Base-by-base conservation (phyloP, 1,140 invertebrate genomes). In the Caerostris extrusa region DNA sequence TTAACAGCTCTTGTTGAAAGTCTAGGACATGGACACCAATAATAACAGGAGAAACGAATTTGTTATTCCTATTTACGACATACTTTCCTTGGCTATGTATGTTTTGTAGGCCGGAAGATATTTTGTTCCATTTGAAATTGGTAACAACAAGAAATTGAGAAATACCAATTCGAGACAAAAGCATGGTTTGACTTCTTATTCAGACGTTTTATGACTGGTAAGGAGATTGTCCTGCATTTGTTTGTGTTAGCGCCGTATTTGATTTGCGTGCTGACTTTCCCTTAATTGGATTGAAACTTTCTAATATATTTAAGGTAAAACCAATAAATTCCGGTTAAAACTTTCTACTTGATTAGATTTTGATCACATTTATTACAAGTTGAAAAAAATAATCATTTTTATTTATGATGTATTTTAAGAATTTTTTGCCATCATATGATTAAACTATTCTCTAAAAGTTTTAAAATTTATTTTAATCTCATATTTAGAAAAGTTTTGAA, bases 41-140 rank as follows among this genome's bases (percentile, higher is more conserved):
- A 71, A 71, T 90, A 71, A 90, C 55, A 90, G 53, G 19, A n/a
- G 69, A 5, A 90, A 77, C 50, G 88, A 58, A 85, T 85, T 58
- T 57, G 7, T 85, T 85, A 88, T 88, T 90, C 88, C 17, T 90
- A 17, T 90, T 90, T 90, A 90, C 88, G 88, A 90, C 53, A 77
- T 19, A 90, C 88, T 90, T 90, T 71, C 53, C 61, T 4, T 34
- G 69, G 14, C 88, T 90, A 77, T 90, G 67, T 90, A 90, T 90
- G 61, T 90, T 90, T 90, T 77, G 88, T 77, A 90, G 67, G 10
- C 19, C 8, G n/a, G 14, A 50, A 17, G 88, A 90, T 71, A 71
- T 90, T 90, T 90, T 57, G 60, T 60, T 61, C 57, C 57, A 56
- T 71, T 90, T 53, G 53, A 67, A 88, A 64, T 88, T n/a, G 58